Conservation (phyloP, 2,113 vertebrate genomes). For the Naja naja region DNA sequence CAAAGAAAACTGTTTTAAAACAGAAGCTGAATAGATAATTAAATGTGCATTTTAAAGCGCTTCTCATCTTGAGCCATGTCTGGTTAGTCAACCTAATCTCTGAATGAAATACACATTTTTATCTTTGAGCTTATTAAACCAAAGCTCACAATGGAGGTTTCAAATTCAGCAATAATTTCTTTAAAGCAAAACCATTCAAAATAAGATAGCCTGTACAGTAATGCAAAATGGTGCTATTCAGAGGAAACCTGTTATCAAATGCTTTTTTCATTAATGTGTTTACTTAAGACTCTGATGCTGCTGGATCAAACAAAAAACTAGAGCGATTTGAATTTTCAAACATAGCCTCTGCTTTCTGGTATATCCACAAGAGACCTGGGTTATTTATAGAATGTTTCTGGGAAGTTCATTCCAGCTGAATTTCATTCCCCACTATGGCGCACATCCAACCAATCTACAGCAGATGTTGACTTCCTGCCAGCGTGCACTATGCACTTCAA, state of each 20-base stretch:
- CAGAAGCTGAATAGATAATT: not conserved
- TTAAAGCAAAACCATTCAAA: not conserved
- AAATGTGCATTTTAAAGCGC: not conserved
- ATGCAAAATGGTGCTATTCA: not conserved
- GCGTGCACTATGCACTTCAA: not conserved
- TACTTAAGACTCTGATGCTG: not conserved
- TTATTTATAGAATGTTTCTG: slow-evolving; percentile 27
- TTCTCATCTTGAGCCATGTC: not conserved
- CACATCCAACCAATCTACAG: not conserved
- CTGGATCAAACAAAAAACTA: too few species aligned
- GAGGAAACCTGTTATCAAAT: not conserved
- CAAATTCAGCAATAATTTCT: not conserved
- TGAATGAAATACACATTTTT: too few species aligned
- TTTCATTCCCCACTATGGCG: not conserved
- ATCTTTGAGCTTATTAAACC: not conserved
- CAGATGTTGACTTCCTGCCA: not conserved
- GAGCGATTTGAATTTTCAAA: not conserved
- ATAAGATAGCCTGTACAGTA: not conserved
- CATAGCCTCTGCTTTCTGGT: not conserved
- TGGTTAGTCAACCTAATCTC: not conserved
- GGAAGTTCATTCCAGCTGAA: not conserved
- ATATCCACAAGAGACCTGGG: not conserved
- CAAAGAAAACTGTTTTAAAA: not conserved
- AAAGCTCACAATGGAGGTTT: not conserved
- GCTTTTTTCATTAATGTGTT: not conserved